Evolutionary conservation across 2,888 invertebrate genomes (phyloP), one percentile per base, ranked within the genome.

Genomic region (Nudaria mundana): DNA sequence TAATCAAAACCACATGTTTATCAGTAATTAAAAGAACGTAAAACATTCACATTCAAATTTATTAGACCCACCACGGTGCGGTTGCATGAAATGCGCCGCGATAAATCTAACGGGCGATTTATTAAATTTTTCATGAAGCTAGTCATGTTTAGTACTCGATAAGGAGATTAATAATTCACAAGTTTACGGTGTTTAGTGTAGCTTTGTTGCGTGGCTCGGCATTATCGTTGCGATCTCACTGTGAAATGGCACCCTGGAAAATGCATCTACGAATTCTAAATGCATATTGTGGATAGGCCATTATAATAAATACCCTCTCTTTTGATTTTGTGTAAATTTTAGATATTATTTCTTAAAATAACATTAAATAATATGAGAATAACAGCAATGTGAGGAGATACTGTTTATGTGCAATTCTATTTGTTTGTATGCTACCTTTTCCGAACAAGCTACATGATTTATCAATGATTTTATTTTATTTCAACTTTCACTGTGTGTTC

Each of bases 81-180:
- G 25, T 31, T 43, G 46, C 63, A 54, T 54, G 57, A 51, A 58
- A 50, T 43, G 59, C 56, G 55, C 63, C 56, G 44, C 65, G 66
- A 77, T 78, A 80, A 82, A 83, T 82, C 72, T 66, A 71, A 65
- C 66, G 56, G 66, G 71, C 76, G 76, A 81, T 81, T 83, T 79
- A 84, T 85, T 81, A 80, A 78, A 83, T 81, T 81, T 81, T 85
- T 83, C 81, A 85, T 81, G 72, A 77, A 76, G 66, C 63, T 58
- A 69, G 73, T 65, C 77, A 73, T 79, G 82, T 82, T 73, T 66
- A 65, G 66, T 66, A 64, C 66, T 76, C 81, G 83, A 85, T 85
- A 85, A 82, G 74, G 62, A 67, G 80, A 83, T 87, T 86, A 87
- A 87, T 87, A 84, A 87, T 87, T 86, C 85, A 87, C 84, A 79